Conservation (phyloP, 2,113 vertebrate species). For the Catharus minimus region DNA sequence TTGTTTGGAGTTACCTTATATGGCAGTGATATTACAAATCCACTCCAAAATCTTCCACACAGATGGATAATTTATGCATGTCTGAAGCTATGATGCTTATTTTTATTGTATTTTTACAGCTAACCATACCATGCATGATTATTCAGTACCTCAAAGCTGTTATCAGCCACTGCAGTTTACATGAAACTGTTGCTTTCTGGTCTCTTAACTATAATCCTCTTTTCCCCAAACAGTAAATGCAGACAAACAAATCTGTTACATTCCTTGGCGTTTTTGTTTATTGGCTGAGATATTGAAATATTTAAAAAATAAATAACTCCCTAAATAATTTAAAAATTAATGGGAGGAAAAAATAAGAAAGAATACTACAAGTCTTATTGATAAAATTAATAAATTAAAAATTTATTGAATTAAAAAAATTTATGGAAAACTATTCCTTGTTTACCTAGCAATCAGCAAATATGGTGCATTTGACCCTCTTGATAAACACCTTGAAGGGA, state of each 20-base stretch:
- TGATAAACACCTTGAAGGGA: background rate
- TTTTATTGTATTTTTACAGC: conserved; percentile 48
- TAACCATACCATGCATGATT: conserved; percentile 7
- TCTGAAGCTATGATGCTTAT: conserved; percentile 19
- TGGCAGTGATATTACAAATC: background rate
- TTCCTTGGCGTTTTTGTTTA: background rate
- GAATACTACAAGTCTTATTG: background rate
- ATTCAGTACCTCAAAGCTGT: conserved; percentile 12
- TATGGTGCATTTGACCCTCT: background rate
- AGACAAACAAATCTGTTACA: conserved; percentile 23
- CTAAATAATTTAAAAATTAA: conserved; percentile 15
- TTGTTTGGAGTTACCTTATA: conserved; percentile 10
- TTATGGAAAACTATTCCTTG: background rate
- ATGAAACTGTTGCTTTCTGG: background rate
- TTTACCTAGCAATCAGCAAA: background rate
- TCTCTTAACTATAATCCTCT: conserved; percentile 31
- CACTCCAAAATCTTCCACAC: conserved; percentile 23
- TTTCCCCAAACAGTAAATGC: conserved; percentile 17
- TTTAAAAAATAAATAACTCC: background rate
- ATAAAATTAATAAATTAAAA: background rate
- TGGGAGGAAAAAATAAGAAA: conserved; percentile 16
- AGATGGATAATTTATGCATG: conserved; percentile 30
- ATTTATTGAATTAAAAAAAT: background rate
- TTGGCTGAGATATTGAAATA: background rate
- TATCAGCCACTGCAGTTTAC: conserved; percentile 24